Evolutionary conservation across 64 coral and sea anemone genomes (phyloP), one percentile per base, ranked within the genome.

Genomic region (Montipora sp.): DNA sequence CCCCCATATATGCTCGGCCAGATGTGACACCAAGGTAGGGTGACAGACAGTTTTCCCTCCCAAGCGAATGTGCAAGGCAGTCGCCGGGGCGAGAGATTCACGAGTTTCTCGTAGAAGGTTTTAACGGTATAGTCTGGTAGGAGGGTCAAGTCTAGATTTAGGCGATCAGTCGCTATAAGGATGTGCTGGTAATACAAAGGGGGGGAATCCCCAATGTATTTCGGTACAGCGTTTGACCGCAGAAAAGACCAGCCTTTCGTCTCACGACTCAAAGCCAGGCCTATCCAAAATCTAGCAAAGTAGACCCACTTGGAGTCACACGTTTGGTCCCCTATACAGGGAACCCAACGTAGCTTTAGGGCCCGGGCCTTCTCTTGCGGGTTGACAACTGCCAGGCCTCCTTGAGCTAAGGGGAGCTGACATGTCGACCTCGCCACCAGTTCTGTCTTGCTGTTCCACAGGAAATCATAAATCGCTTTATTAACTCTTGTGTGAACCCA

Each of bases 371-470:
- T 76, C 1, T 77, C 22, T 7, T 18, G 1, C 4, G n/a, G 12
- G 50, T 87, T 21, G 3, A 47, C 49, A 3, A 89, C 21, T 1
- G 68, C 45, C 21, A 89, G 51, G 3, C 73, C 72, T 1, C 87
- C 72, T 0, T 48, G 73, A 12, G 11, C 8, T 6, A 8, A 77
- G 19, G 73, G 72, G 2, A 60, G 71, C 1, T 16, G 47, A 9
- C 72, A 77, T 3, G 50, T 61, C 11, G 44, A n/a, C 2, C 72
- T 51, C 24, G 75, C 53, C 2, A 89, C 73, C 9, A 61, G 57
- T n/a, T 93, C 83, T 7, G 91, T 80, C 75, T 92, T 92, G 15
- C 90, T 71, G 10, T 61, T 69, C 90, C 81, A 87, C 59, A 92
- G 48, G 13, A 86, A 92, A 1, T 78, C 59, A 51, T 46, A 92